These are phyloP conservation scores for Peromyscus nudipes DNA, from an alignment of 2,797 vertebrate genomes.

Conservation along the genomic window DNA sequence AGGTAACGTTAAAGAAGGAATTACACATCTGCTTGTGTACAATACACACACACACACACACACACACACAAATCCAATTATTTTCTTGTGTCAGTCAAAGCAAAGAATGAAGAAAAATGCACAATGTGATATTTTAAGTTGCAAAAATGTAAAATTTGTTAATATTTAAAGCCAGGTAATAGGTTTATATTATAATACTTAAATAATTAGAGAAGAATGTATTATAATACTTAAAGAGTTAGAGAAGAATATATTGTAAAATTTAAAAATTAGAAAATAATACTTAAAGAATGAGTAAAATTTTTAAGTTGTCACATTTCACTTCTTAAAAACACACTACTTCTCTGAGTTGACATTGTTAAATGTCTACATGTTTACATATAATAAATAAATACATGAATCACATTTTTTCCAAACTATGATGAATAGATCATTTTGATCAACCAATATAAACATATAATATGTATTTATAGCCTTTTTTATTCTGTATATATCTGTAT, in stretches of 20 bases:
- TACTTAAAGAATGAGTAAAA: background rate
- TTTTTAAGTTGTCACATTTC: background rate
- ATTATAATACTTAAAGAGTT: background rate
- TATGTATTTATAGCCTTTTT: background rate
- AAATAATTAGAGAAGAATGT: too few species aligned
- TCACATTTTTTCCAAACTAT: background rate
- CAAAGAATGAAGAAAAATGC: background rate
- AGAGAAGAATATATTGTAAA: background rate
- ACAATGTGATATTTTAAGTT: background rate
- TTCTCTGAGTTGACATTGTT: background rate
- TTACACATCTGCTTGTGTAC: background rate
- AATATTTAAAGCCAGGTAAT: background rate
- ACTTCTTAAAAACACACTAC: background rate
- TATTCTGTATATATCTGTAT: background rate
- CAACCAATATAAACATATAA: background rate
- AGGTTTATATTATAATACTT: background rate
- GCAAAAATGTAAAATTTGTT: background rate
- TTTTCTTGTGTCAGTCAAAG: background rate
- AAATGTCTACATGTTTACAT: background rate
- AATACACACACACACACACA: background rate
- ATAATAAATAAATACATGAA: background rate
- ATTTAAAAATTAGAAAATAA: background rate
- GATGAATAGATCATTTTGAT: background rate
- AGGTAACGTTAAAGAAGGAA: background rate
- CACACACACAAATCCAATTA: background rate